phyloP scores from a whole-genome alignment of 2,113 vertebrate genomes.

The Prunella himalayana region DNA sequence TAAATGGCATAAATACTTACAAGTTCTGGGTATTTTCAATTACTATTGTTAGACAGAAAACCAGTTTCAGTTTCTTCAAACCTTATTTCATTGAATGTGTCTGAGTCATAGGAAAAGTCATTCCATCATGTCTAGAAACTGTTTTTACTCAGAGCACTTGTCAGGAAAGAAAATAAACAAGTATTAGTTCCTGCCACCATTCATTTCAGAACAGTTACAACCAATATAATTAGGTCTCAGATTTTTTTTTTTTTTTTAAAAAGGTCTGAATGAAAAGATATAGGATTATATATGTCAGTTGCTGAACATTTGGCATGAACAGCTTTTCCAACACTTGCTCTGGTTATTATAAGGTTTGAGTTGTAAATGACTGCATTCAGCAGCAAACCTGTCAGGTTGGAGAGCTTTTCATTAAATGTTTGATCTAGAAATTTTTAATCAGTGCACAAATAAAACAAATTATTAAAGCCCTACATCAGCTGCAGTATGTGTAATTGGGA shows the following conservation, averaged over 20 bases:
- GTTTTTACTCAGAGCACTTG: constrained; percentile 58
- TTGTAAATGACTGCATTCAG: constrained; percentile 59
- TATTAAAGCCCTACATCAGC: constrained; percentile 57
- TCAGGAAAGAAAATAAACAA: constrained; percentile 68
- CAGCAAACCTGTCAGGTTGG: constrained; percentile 34
- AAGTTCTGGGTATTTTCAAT: constrained; percentile 65
- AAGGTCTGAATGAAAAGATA: constrained; percentile 45
- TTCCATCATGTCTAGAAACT: constrained; percentile 66
- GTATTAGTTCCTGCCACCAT: constrained; percentile 56
- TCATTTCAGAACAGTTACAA: constrained; percentile 56
- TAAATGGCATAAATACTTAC: neutral
- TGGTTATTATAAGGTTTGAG: constrained; percentile 52
- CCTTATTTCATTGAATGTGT: constrained; percentile 54
- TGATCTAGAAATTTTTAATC: constrained; percentile 65
- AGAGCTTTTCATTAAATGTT: constrained; percentile 59
- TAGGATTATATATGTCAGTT: constrained; percentile 55
- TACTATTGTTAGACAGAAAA: constrained; percentile 62
- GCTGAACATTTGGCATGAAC: constrained; percentile 58
- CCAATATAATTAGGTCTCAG: constrained; percentile 47
- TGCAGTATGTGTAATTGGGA: constrained; percentile 21
- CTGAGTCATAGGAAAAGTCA: constrained; percentile 66
- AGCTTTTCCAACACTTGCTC: constrained; percentile 49
- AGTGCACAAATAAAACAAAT: constrained; percentile 61
- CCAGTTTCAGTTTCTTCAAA: constrained; percentile 55
- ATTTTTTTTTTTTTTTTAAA: neutral